Conservation (phyloP, 92 coral and sea anemone genomes). For the Chrysogorgia sp. region DNA sequence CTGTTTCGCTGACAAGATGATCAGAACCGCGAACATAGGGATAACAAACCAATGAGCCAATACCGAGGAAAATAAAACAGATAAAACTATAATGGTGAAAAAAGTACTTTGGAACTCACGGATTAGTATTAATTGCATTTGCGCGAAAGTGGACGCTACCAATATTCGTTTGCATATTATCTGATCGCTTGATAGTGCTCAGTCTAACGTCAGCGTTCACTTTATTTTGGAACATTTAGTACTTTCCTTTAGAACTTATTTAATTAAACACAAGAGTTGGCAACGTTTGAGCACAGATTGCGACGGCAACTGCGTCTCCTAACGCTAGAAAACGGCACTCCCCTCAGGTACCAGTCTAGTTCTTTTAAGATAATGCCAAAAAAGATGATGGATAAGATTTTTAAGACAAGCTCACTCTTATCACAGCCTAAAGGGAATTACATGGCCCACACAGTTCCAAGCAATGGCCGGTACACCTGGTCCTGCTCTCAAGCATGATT, state of each 20-base stretch:
- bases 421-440: constrained; percentile 46
- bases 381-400: constrained; percentile 51
- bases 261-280: constrained; percentile 18
- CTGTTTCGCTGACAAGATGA: too few relatives aligned
- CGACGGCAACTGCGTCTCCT: neutral
- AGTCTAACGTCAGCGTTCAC: constrained; percentile 19
- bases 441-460: constrained; percentile 50
- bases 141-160: constrained; percentile 53
- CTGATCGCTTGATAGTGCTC: constrained; percentile 42
- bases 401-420: constrained; percentile 43
- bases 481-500: constrained; percentile 46
- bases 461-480: constrained; percentile 51
- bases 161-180: constrained; percentile 48
- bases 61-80: constrained; percentile 35
- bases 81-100: constrained; percentile 28
- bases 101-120: constrained; percentile 41
- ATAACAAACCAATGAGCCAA: neutral
- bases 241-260: neutral
- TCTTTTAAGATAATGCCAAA: constrained; percentile 47
- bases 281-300: constrained; percentile 32
- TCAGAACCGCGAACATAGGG: too few relatives aligned
- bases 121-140: constrained; percentile 49
- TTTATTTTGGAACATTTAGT: constrained; percentile 25
- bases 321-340: neutral
- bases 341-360: constrained; percentile 40